Base-by-base conservation (phyloP, 2,888 invertebrate genomes). In the Entomobrya proxima region DNA sequence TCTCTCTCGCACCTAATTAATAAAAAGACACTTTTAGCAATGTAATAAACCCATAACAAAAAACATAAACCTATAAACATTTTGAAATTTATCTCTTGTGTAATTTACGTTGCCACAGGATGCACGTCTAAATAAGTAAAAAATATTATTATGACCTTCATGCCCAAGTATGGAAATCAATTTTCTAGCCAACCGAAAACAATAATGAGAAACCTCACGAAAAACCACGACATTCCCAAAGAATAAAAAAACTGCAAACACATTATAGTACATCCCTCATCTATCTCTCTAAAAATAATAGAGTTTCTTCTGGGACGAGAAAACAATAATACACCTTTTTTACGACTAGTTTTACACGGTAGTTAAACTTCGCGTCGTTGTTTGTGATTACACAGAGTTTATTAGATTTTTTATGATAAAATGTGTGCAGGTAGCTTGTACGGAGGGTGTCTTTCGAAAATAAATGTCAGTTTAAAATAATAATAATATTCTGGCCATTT, bases 131-230 rank as follows among this genome's bases (percentile, higher is more conserved):
- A 35, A 35, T 58, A 30, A 61, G 40, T 40, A 67, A 67, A 11
- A 32, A 35, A 32, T 1, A 61, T 30, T 30, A 18, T 35, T 44
- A 74, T 74, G 74, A 35, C 50, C 24, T 69, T 50, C 55, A 32
- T 69, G 67, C 21, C 84, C 77, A 84, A 77, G 77, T 77, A 84
- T 84, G 58, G 84, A 84, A 84, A 84, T 77, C 84, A 69, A 77
- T 77, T 84, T 84, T 77, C 77, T 18, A 58, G 50, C 52, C 32
- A 32, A 50, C 9, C 52, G 50, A 74, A 74, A 74, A 74, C 37
- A 67, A 67, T 37, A 24, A 27, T 55, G 47, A n/a, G 47, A 47
- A 47, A 47, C 47, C 13, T 15, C 11, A 47, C 15, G 3, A 47
- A 3, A 15, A 5, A 9, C 55, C 11, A 13, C 11, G 21, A 4